Conservation (phyloP, 2,888 invertebrate species). For the Nymphalis polychloros region DNA sequence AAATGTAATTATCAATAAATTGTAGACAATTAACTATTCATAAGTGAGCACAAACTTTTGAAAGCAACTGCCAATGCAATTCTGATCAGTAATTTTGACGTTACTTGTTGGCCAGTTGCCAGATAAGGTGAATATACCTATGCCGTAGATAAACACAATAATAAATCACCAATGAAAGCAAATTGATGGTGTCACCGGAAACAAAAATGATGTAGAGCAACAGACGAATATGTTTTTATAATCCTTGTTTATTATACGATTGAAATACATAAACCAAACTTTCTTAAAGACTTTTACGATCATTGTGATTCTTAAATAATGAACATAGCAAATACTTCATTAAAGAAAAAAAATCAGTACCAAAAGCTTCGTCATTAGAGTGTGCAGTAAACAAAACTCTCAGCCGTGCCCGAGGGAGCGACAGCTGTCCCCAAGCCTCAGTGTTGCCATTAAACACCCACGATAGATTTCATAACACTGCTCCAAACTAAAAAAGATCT, state of each 20-base stretch:
- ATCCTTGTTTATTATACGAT: neutral
- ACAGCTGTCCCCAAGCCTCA: slow-evolving; percentile 79
- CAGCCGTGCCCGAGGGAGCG: slow-evolving; percentile 67
- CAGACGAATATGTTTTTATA: neutral
- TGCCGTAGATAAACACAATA: slow-evolving; percentile 48
- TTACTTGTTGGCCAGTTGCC: slow-evolving; percentile 51
- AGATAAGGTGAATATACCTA: slow-evolving; percentile 55
- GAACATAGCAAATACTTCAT: slow-evolving; percentile 26
- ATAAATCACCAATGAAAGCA: slow-evolving; percentile 41
- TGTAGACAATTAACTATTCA: slow-evolving; percentile 32
- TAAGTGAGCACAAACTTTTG: slow-evolving; percentile 18
- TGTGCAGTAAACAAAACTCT: slow-evolving; percentile 74
- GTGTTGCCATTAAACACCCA: slow-evolving; percentile 73
- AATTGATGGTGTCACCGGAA: slow-evolving; percentile 38
- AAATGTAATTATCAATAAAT: slow-evolving; percentile 39
- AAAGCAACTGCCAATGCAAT: slow-evolving; percentile 28
- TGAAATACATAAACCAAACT: neutral
- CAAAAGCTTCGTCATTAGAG: slow-evolving; percentile 69
- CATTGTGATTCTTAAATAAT: neutral
- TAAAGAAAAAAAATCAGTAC: slow-evolving; percentile 32
- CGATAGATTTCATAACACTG: slow-evolving; percentile 52
- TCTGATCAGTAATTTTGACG: slow-evolving; percentile 34
- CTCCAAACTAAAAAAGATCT: slow-evolving; percentile 44
- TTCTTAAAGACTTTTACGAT: neutral
- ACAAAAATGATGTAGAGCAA: slow-evolving; percentile 30